A percentile compares a stretch with the other conserved stretches of the same genome.
Conservation (phyloP, 2,797 vertebrate species). For the Stomatorhinus walkeri region DNA sequence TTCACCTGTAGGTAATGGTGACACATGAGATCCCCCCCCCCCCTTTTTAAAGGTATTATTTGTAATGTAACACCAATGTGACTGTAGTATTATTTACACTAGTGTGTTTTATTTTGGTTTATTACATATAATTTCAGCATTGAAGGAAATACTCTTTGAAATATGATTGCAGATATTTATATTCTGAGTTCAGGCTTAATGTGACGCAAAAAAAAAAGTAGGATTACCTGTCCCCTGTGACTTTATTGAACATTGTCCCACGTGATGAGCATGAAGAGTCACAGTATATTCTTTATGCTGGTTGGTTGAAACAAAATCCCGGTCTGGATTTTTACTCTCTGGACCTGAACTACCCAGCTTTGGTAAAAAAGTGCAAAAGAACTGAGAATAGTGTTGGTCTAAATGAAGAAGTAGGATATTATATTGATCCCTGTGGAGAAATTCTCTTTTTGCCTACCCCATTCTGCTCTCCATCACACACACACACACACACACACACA, state of each 20-base stretch:
- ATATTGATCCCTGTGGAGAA: not conserved
- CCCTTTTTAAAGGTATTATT: conserved; percentile 19
- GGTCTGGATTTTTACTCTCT: not conserved
- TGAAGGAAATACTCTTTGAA: not conserved
- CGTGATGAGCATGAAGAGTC: not conserved
- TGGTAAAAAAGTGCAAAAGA: not conserved
- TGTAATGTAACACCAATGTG: not conserved
- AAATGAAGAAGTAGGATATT: not conserved
- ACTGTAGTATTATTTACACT: not conserved
- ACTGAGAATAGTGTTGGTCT: not conserved
- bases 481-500: not conserved
- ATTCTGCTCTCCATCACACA: not conserved
- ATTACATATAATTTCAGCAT: not conserved
- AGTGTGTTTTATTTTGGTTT: conserved; percentile 1
- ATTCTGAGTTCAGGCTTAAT: not conserved
- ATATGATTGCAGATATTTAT: not conserved
- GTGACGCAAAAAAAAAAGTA: not conserved
- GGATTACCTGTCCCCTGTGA: not conserved
- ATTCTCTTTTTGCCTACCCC: not conserved
- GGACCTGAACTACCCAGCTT: not conserved
- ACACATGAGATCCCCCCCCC: not conserved
- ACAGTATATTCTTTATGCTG: not conserved
- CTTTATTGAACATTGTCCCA: not conserved
- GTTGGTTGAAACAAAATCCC: not conserved
- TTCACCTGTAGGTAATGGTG: conserved; percentile 1